Evolutionary conservation across 2,113 vertebrate genomes (phyloP).

Genomic region (Tylochromis polylepis): DNA sequence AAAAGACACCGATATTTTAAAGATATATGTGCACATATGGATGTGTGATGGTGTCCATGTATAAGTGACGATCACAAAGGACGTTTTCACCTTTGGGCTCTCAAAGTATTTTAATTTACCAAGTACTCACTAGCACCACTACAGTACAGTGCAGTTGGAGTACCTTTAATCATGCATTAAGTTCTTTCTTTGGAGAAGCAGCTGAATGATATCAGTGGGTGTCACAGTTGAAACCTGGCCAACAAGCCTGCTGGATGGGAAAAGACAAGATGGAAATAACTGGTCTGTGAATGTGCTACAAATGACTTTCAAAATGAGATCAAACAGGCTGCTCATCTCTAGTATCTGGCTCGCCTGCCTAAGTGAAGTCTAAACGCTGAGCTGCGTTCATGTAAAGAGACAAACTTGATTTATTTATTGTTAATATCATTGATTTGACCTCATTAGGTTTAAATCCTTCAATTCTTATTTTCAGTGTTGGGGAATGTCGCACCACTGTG

Average conservation of each 20-base stretch:
- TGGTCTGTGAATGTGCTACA: not conserved
- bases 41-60: too few species aligned
- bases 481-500: not conserved
- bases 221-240: not conserved
- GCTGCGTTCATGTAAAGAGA: accelerated
- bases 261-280: not conserved
- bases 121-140: not conserved
- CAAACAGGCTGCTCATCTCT: not conserved
- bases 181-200: not conserved
- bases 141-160: not conserved
- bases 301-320: not conserved
- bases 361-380: not conserved
- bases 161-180: accelerated
- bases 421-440: not conserved
- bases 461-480: not conserved
- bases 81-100: not conserved
- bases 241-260: not conserved
- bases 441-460: not conserved
- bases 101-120: accelerated
- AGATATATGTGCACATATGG: too few species aligned
- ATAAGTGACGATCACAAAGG: not conserved
- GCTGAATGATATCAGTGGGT: not conserved
- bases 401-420: not conserved
- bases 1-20: too few species aligned
- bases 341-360: not conserved